These are phyloP conservation scores for Psammodynastes pulverulentus DNA, from an alignment of 2,113 vertebrate species.

Conservation along the genomic window DNA sequence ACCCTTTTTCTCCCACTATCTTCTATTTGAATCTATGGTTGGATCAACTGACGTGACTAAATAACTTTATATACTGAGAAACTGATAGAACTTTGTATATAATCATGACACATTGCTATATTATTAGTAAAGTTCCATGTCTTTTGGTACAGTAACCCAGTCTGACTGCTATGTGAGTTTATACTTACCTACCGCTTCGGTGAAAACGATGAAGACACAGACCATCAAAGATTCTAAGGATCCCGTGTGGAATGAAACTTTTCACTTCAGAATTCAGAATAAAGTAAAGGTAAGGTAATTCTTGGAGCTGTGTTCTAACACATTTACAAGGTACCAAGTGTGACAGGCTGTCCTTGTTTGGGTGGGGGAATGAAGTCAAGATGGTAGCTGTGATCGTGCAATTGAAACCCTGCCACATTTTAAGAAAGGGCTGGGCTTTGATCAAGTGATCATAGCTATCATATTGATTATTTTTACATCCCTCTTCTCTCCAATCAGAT, in stretches of 20 bases:
- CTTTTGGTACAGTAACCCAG: slow-evolving; percentile 57
- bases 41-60: neutral
- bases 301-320: neutral
- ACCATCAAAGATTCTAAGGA: slow-evolving; percentile 64
- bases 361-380: neutral
- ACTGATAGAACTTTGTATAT: neutral
- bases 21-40: too few relatives aligned
- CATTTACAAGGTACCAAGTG: neutral
- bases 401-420: neutral
- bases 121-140: neutral
- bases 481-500: neutral
- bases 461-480: neutral
- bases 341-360: neutral
- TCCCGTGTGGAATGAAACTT: slow-evolving; percentile 75
- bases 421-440: neutral
- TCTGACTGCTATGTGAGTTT: slow-evolving; percentile 76
- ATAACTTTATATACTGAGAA: neutral
- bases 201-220: slow-evolving; percentile 63
- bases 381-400: neutral
- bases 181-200: slow-evolving; percentile 73
- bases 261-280: slow-evolving; percentile 68
- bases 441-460: neutral
- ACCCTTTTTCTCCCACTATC: neutral
- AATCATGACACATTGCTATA: neutral
- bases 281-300: slow-evolving; percentile 71